A percentile compares a stretch with the other conserved stretches of the same genome.
Evolutionary conservation across 1,140 invertebrate genomes (phyloP).

Genomic region (Colletes latitarsis): DNA sequence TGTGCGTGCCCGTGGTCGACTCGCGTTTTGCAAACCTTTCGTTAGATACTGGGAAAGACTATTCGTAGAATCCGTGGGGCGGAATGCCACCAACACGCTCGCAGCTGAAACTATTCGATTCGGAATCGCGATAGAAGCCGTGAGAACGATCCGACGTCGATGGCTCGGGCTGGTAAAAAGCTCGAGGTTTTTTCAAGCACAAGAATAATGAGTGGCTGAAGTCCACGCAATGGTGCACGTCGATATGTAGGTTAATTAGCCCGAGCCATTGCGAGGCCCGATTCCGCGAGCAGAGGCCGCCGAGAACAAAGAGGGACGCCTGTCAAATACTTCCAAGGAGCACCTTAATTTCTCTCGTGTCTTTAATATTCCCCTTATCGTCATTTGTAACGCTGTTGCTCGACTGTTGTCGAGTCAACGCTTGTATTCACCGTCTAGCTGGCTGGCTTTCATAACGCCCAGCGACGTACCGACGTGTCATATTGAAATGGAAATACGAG

Average conservation of each 20-base stretch:
- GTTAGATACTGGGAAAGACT: too few species aligned
- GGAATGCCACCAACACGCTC: not conserved
- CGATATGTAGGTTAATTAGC: constrained; percentile 52
- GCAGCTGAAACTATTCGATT: not conserved
- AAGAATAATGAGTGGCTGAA: constrained; percentile 39
- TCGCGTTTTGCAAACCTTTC: too few species aligned
- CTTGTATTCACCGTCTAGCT: not conserved
- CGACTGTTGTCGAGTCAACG: not conserved
- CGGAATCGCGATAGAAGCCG: not conserved
- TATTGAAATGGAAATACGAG: not conserved
- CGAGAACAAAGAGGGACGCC: not conserved
- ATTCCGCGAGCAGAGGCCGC: not conserved
- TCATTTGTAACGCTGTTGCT: not conserved
- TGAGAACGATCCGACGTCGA: not conserved
- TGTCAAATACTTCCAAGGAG: constrained; percentile 26
- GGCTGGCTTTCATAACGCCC: not conserved
- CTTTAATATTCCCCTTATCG: constrained; percentile 1
- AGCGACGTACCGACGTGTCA: not conserved
- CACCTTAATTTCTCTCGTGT: constrained; percentile 17
- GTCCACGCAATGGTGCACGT: constrained; percentile 17
- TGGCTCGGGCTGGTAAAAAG: not conserved
- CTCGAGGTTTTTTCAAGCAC: constrained; percentile 9
- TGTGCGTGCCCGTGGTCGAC: too few species aligned
- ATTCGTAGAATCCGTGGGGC: not conserved
- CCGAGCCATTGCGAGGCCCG: constrained; percentile 1